Percentiles rank a stretch among this genome's conserved stretches.
Evolutionary conservation across 2,113 vertebrate species (phyloP).

Genomic region (Zosterops pallidus): DNA sequence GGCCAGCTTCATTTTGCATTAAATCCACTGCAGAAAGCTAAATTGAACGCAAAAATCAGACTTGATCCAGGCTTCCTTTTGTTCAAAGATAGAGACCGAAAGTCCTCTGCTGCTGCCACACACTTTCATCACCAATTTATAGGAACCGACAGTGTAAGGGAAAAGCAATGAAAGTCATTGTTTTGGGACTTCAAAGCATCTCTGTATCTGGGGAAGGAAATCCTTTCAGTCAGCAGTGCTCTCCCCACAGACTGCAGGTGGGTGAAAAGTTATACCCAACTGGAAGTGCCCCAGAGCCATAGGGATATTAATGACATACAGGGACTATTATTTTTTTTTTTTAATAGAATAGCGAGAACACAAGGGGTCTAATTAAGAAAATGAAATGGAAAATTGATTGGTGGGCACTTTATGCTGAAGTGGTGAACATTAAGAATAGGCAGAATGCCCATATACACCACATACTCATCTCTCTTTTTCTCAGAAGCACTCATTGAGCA

Average conservation of each 20-base stretch:
- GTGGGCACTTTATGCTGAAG: slow-evolving; percentile 19
- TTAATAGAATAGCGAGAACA: not conserved
- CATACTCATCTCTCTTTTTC: not conserved
- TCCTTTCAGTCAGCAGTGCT: slow-evolving; percentile 86
- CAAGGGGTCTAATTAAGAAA: slow-evolving; percentile 45
- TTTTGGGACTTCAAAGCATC: slow-evolving; percentile 86
- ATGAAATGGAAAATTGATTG: slow-evolving; percentile 11
- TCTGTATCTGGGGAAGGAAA: slow-evolving; percentile 85
- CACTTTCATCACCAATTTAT: slow-evolving; percentile 88
- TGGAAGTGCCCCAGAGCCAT: slow-evolving; percentile 75
- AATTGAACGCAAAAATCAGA: slow-evolving; percentile 84
- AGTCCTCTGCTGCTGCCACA: slow-evolving; percentile 81
- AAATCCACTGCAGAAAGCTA: slow-evolving; percentile 85
- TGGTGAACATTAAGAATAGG: not conserved
- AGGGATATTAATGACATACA: slow-evolving; percentile 68
- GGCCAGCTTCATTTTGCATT: slow-evolving; percentile 85
- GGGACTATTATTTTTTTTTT: not conserved
- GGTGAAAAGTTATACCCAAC: slow-evolving; percentile 84
- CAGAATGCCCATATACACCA: not conserved
- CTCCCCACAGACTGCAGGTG: slow-evolving; percentile 81
- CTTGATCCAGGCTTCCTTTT: slow-evolving; percentile 83
- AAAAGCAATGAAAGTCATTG: slow-evolving; percentile 88
- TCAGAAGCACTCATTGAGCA: not conserved
- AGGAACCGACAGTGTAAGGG: slow-evolving; percentile 81
- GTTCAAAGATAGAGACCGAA: slow-evolving; percentile 84